Evolutionary conservation across 2,888 invertebrate species (phyloP), one percentile per base, ranked within the genome.

Genomic region (Eupithecia vulgata): DNA sequence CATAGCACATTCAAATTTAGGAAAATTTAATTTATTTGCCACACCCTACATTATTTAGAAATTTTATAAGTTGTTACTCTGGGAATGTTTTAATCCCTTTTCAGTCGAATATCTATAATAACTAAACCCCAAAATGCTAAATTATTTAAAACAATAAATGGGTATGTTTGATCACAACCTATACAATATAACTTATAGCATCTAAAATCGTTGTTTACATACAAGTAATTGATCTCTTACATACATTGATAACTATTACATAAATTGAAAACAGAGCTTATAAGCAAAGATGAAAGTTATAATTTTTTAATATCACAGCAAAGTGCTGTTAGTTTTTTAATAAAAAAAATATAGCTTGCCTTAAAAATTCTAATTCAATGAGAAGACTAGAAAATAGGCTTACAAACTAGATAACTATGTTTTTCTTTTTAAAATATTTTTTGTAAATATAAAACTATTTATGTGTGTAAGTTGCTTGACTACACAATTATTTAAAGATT

Each of bases 341-440:
- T 70, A 73, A 61, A 66, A n/a, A 73, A 67, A 57, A 64, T 74
- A 71, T 71, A 57, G 65, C 72, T 67, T 52, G 52, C 64, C 69
- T 52, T 74, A 68, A 30, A 66, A 35, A 30, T 70, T 61, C 34
- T 62, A 74, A 67, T 72, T 40, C 67, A 71, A 71, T 52, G 75
- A 62, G 85, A 79, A 88, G 88, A 89, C 89, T 89, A 89, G 89
- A 89, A 81, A 87, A 81, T 79, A 81, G 84, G 79, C 85, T 87
- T 86, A 89, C 76, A 81, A 13, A 87, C 87, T 87, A 87, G 86
- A 85, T 86, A 88, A 86, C 84, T 83, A 75, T 75, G 72, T 71
- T 68, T 42, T 30, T 42, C 5, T 52, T 70, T 73, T 68, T 70
- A 59, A 45, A 69, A 42, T 72, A 57, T 37, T 59, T 69, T 61